Percentiles rank a stretch among this genome's conserved stretches.
Conservation (phyloP, 2,113 vertebrate genomes). For the Aphelocoma coerulescens region DNA sequence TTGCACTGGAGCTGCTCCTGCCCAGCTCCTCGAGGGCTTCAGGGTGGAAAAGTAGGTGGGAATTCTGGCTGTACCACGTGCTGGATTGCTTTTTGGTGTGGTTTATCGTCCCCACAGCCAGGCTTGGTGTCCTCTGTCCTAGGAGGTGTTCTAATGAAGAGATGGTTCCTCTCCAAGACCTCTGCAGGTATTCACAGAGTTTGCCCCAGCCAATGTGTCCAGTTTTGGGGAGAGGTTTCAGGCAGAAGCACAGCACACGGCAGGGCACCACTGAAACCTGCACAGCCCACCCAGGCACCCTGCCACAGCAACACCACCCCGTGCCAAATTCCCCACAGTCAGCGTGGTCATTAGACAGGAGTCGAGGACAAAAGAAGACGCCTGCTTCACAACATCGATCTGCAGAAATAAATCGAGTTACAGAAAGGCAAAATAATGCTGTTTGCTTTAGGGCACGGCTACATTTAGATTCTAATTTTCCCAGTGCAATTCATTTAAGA, state of each 20-base stretch:
- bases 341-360: not conserved
- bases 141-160: accelerated
- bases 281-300: not conserved
- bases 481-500: slow-evolving; percentile 5
- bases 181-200: not conserved
- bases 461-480: slow-evolving; percentile 47
- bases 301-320: accelerated
- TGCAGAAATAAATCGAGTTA: slow-evolving; percentile 38
- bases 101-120: not conserved
- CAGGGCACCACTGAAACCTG: not conserved
- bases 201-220: not conserved
- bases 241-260: not conserved
- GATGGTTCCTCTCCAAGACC: not conserved
- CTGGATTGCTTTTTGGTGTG: not conserved
- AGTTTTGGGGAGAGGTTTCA: not conserved
- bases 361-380: not conserved
- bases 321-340: not conserved
- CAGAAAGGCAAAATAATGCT: slow-evolving; percentile 11
- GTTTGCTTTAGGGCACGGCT: slow-evolving; percentile 39
- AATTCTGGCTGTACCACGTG: not conserved
- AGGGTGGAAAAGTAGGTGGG: not conserved
- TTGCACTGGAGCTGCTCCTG: not conserved
- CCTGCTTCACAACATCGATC: slow-evolving; percentile 23
- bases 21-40: accelerated
- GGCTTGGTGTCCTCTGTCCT: not conserved